A percentile compares a stretch with the other conserved stretches of the same genome.
Evolutionary conservation across 2,888 invertebrate species (phyloP).

Genomic region (Mythimna pallens): DNA sequence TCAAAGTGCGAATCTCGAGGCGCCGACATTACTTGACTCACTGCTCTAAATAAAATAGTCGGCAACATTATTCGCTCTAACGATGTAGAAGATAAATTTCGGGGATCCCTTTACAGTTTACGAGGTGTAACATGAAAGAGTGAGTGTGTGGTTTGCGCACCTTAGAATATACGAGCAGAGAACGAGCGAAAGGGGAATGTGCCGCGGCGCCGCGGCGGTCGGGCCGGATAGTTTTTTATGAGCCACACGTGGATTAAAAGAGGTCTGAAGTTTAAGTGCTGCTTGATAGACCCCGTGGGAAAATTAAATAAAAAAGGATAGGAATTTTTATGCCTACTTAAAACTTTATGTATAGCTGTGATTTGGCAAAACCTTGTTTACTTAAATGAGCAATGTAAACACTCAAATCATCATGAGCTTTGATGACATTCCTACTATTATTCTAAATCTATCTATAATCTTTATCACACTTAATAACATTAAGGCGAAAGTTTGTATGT

Average conservation of each 20-base stretch:
- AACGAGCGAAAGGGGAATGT: slow-evolving; percentile 27
- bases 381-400: neutral
- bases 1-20: slow-evolving; percentile 56
- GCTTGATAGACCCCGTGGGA: slow-evolving; percentile 38
- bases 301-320: slow-evolving; percentile 1
- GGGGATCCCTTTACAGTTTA: slow-evolving; percentile 80
- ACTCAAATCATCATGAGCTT: no score
- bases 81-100: slow-evolving; percentile 82
- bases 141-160: slow-evolving; percentile 76
- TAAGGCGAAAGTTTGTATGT: no score
- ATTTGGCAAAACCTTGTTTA: neutral
- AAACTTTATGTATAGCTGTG: neutral
- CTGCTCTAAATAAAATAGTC: slow-evolving; percentile 77
- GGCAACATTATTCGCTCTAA: slow-evolving; percentile 83
- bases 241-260: slow-evolving; percentile 48
- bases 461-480: no score
- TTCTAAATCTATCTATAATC: no score
- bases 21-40: slow-evolving; percentile 54
- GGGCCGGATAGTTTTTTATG: slow-evolving; percentile 49
- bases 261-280: slow-evolving; percentile 36
- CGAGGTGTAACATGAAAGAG: slow-evolving; percentile 78
- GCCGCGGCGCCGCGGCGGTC: slow-evolving; percentile 6
- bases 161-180: slow-evolving; percentile 68
- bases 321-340: neutral
- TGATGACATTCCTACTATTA: no score